Base-by-base conservation (phyloP, 2,888 invertebrate genomes). In the Eustalomyia histrio region DNA sequence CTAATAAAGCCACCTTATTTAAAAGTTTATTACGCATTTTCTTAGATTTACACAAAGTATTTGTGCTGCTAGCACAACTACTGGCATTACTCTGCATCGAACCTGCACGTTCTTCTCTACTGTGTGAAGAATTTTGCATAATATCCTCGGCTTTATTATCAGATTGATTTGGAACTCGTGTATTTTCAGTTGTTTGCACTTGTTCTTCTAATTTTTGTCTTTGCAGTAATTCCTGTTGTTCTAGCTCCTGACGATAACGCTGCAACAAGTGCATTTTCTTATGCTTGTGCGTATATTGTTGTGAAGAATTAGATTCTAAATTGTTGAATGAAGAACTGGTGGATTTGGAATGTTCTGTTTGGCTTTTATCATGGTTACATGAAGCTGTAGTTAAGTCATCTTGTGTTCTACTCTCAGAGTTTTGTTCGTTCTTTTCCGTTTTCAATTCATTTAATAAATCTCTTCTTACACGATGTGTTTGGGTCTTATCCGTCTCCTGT, bases 211-310 rank as follows among this genome's bases (percentile, higher is more conserved):
- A 71, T 52, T 79, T 83, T 76, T 74, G 74, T 4, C 82, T 83
- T 61, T 84, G 84, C 14, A 83, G 79, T 61, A 81, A 76, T 43
- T 85, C 85, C 21, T 87, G 85, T 35, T 86, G 84, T 35, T 81
- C 81, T 53, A 88, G 86, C 35, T 88, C 90, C 81, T 83, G 88
- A 74, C 82, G 89, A 83, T 84, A 90, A 43, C 84, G 88, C 80
- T 84, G 87, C n/a, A 88, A 84, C 39, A 89, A 80, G 79, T 88
- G 87, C 71, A 89, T 64, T 68, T 88, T 88, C 68, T 89, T 89
- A 65, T 87, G 88, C 55, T 88, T 89, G 72, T 87, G 88, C 43
- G 85, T 83, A 12, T 85, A 84, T 2, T 76, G 79, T 53, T 52
- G 52, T 16, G 63, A 53, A 10, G 58, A 10, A 29, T 14, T 35